phyloP scores from a whole-genome alignment of 2,888 invertebrate genomes.

The Volucella inflata region DNA sequence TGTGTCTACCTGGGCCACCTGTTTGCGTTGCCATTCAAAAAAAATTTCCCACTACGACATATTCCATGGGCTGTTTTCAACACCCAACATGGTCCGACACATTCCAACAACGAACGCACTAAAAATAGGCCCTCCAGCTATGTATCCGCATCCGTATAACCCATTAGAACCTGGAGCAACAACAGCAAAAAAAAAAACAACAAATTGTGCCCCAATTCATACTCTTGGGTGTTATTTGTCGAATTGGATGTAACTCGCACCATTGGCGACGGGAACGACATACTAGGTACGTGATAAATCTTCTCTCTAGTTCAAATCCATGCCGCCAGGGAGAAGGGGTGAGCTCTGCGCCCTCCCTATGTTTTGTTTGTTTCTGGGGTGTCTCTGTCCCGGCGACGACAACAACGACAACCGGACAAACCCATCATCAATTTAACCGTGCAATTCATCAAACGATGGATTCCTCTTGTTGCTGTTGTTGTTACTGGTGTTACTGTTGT shows the following conservation, averaged over 20 bases:
- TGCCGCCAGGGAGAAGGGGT: constrained; percentile 37
- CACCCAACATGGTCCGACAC: constrained; percentile 33
- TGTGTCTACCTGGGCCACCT: constrained; percentile 44
- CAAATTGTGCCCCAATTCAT: constrained; percentile 60
- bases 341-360: constrained; percentile 22
- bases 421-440: constrained; percentile 71
- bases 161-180: constrained; percentile 55
- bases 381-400: constrained; percentile 6
- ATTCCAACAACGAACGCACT: constrained; percentile 12
- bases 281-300: constrained; percentile 68
- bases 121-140: constrained; percentile 66
- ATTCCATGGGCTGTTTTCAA: constrained; percentile 26
- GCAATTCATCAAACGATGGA: constrained; percentile 59
- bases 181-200: constrained; percentile 22
- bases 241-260: constrained; percentile 64
- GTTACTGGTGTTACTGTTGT: constrained; percentile 1
- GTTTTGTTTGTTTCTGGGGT: constrained; percentile 25
- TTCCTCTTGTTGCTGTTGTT: constrained; percentile 3
- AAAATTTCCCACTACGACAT: constrained; percentile 46
- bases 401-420: constrained; percentile 71
- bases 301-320: constrained; percentile 3
- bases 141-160: constrained; percentile 42
- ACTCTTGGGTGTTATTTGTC: constrained; percentile 66
- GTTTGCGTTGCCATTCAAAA: constrained; percentile 58
- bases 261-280: constrained; percentile 18